Evolutionary conservation across 2,888 invertebrate species (phyloP).

Genomic region (Acronicta aceris): DNA sequence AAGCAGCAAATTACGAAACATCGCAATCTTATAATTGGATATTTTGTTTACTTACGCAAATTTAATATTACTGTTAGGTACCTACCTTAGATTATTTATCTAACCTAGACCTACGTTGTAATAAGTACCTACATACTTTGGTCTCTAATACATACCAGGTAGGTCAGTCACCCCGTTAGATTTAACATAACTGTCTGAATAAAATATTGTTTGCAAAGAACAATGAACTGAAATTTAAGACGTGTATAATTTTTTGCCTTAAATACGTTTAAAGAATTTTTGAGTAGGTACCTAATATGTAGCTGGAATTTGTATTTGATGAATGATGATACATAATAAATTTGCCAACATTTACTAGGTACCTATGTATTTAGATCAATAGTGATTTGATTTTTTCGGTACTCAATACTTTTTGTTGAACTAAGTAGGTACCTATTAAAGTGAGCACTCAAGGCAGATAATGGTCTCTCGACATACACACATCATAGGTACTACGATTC

Average conservation of each 20-base stretch:
- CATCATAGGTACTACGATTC: no score
- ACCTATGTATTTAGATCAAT: no score
- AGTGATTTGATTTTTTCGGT: no score
- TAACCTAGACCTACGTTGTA: no score
- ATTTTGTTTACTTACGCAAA: slow-evolving; percentile 5
- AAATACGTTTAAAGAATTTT: slow-evolving; percentile 18
- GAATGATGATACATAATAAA: background rate
- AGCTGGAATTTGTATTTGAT: slow-evolving; percentile 28
- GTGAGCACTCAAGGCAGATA: no score
- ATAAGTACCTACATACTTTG: slow-evolving; percentile 4
- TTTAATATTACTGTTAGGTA: no score
- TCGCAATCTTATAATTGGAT: slow-evolving; percentile 17
- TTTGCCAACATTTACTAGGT: no score
- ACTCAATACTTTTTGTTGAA: no score
- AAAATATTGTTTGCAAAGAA: slow-evolving; percentile 36
- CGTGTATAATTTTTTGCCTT: slow-evolving; percentile 5
- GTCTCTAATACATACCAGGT: slow-evolving; percentile 28
- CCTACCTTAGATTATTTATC: no score
- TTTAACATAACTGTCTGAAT: slow-evolving; percentile 43
- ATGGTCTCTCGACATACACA: no score
- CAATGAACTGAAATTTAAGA: slow-evolving; percentile 40
- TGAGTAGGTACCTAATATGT: slow-evolving; percentile 1
- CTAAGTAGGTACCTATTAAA: no score
- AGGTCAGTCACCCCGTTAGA: slow-evolving; percentile 33
- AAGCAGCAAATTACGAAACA: slow-evolving; percentile 44